A percentile compares a stretch with the other conserved stretches of the same genome.
These are phyloP conservation scores for Oreohelix idahoensis DNA, from an alignment of 1,140 invertebrate genomes.

Conservation along the genomic window DNA sequence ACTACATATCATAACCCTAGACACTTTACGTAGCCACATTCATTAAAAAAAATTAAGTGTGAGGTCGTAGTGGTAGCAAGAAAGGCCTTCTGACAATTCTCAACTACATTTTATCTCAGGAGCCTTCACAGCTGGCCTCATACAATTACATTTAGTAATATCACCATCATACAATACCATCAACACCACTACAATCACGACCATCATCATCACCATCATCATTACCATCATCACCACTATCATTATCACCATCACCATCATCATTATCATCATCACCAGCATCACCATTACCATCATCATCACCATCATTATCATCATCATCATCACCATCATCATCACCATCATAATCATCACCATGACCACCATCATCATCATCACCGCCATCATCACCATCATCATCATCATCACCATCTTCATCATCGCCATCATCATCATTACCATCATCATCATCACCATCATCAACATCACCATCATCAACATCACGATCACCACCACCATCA, in stretches of 20 bases:
- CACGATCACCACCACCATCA: not conserved
- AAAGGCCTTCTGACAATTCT: too few relatives aligned
- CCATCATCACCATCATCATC: not conserved
- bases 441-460: not conserved
- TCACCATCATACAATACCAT: too few relatives aligned
- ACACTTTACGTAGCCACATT: too few relatives aligned
- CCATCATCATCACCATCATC: not conserved
- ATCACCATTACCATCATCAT: not conserved
- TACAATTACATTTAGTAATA: too few relatives aligned
- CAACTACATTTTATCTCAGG: too few relatives aligned
- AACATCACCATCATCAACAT: not conserved
- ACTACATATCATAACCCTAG: too few relatives aligned
- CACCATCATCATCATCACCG: not conserved
- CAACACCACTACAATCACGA: not conserved
- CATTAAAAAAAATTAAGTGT: too few relatives aligned
- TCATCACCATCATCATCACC: not conserved
- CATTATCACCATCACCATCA: not conserved
- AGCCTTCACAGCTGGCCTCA: too few relatives aligned
- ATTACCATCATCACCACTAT: not conserved
- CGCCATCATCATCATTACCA: not conserved
- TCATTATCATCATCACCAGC: not conserved
- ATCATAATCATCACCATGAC: not conserved
- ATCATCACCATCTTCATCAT: not conserved
- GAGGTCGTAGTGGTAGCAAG: too few relatives aligned
- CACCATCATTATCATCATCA: not conserved